These are phyloP conservation scores for Sprattus sprattus DNA, from an alignment of 2,113 vertebrate species.

Conservation along the genomic window DNA sequence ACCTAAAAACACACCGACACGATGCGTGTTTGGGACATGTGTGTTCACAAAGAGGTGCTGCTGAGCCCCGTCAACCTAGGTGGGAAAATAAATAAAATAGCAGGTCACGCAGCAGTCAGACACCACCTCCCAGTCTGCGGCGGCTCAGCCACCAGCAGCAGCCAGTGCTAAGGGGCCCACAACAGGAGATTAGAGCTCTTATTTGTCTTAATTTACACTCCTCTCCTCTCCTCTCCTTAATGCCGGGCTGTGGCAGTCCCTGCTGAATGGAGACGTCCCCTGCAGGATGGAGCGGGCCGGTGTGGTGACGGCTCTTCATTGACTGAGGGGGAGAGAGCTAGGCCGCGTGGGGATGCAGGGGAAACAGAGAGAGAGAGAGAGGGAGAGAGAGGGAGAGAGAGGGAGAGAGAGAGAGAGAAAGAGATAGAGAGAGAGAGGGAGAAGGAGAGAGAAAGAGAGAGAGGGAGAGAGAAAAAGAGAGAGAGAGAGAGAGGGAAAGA, in stretches of 20 bases:
- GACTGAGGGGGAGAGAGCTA: conserved; percentile 25
- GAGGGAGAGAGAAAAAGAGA: neutral
- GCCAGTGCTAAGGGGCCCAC: neutral
- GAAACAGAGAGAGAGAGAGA: neutral
- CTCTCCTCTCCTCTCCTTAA: conserved; percentile 36
- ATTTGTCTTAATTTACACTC: conserved; percentile 49
- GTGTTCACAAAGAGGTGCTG: neutral
- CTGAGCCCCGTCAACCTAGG: neutral
- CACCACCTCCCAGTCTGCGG: neutral
- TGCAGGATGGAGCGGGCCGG: conserved; percentile 38
- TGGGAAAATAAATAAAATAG: conserved; percentile 19
- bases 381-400: neutral
- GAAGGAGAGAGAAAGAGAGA: no score
- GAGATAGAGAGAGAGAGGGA: conserved; percentile 18
- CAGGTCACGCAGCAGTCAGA: conserved; percentile 4
- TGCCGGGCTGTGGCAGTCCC: conserved; percentile 33
- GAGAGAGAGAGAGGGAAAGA: neutral
- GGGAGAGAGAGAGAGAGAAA: neutral
- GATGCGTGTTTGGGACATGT: conserved; percentile 40
- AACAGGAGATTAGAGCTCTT: conserved; percentile 35
- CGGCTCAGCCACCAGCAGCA: neutral
- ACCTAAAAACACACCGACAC: conserved; percentile 18
- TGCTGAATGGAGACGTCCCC: conserved; percentile 45
- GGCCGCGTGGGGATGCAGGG: neutral
- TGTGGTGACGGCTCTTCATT: conserved; percentile 40